phyloP scores from a whole-genome alignment of 37 sponge, comb jelly and placozoan species.

The Cliona cf. orientalis region DNA sequence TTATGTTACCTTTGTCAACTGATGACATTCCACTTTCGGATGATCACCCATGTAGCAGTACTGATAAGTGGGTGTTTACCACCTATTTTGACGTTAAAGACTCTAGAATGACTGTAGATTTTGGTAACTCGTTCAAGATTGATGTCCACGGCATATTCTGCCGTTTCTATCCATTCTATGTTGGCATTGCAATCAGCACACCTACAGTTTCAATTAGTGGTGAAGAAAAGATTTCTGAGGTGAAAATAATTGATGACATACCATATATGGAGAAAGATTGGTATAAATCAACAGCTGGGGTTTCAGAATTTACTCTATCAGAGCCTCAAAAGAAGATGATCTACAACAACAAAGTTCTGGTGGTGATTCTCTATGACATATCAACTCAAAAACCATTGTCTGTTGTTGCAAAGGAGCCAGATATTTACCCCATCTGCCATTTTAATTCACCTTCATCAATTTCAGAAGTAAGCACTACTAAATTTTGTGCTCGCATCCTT shows the following conservation, averaged over 20 bases:
- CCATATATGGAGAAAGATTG: not conserved
- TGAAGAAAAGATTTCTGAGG: not conserved
- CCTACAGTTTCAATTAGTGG: no score
- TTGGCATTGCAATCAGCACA: no score
- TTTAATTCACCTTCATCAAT: no score
- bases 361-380: not conserved
- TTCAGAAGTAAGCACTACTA: no score
- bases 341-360: not conserved
- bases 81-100: not conserved
- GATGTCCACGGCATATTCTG: not conserved
- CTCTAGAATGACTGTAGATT: conserved; percentile 8
- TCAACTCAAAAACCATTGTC: no score
- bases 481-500: not conserved
- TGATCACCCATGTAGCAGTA: not conserved
- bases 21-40: not conserved
- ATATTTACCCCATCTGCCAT: no score
- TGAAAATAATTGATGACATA: not conserved
- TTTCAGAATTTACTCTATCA: conserved; percentile 6
- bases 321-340: not conserved
- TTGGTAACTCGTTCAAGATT: conserved; percentile 32
- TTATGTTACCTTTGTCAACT: no score
- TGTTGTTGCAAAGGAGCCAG: no score
- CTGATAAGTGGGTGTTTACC: not conserved
- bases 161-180: not conserved
- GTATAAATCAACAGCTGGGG: not conserved